phyloP scores from a whole-genome alignment of 2,113 vertebrate species.

The Nothoprocta perdicaria region DNA sequence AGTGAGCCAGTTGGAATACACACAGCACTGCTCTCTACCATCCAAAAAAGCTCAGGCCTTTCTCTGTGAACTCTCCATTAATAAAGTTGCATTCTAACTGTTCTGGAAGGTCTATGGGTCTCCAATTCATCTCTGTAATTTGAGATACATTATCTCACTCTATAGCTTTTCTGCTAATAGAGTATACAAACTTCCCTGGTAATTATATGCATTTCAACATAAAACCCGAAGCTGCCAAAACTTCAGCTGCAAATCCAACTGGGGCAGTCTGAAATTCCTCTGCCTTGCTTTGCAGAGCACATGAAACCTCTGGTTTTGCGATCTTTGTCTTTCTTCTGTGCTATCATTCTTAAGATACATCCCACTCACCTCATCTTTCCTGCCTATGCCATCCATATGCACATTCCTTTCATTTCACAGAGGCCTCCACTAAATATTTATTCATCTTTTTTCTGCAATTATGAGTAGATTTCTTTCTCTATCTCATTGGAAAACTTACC shows the following conservation, averaged over 20 bases:
- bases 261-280: background rate
- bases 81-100: too few relatives aligned
- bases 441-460: background rate
- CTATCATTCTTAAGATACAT: background rate
- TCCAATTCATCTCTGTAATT: background rate
- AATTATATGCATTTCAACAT: background rate
- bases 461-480: background rate
- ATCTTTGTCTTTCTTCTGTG: background rate
- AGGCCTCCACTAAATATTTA: background rate
- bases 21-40: background rate
- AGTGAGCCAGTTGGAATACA: background rate
- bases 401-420: background rate
- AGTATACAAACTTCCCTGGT: background rate
- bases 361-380: background rate
- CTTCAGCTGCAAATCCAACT: background rate
- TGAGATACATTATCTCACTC: background rate
- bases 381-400: background rate
- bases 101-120: background rate
- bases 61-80: background rate
- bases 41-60: background rate
- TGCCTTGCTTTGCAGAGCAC: background rate
- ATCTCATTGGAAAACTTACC: background rate
- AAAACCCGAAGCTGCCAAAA: background rate
- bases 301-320: background rate
- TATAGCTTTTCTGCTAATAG: too few relatives aligned